phyloP scores from a whole-genome alignment of 92 coral and sea anemone species.

The Epizoanthus illoricatus region DNA sequence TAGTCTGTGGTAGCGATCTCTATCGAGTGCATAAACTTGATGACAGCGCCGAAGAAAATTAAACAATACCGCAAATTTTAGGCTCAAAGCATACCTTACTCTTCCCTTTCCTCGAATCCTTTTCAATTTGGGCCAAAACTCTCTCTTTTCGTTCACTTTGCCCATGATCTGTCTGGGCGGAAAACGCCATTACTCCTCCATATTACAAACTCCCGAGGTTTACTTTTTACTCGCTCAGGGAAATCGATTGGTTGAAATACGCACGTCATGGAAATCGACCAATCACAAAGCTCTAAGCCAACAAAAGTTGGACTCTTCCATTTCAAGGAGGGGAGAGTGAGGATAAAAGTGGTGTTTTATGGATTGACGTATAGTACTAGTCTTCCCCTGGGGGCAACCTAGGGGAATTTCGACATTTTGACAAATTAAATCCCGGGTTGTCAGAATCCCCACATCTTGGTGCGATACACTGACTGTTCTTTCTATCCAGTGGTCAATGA shows the following conservation, averaged over 20 bases:
- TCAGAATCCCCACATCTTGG: too few relatives aligned
- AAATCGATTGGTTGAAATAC: constrained; percentile 84
- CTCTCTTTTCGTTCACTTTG: constrained; percentile 90
- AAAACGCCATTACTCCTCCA: constrained; percentile 99
- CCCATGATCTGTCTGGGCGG: constrained; percentile 99
- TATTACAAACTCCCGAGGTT: constrained; percentile 80
- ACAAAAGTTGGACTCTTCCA: not conserved
- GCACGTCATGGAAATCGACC: constrained; percentile 78
- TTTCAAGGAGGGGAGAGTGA: constrained; percentile 54
- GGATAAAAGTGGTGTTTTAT: too few relatives aligned
- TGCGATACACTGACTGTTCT: too few relatives aligned
- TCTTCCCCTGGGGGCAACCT: too few relatives aligned
- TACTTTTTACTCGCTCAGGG: constrained; percentile 64
- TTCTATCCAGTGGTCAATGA: too few relatives aligned
- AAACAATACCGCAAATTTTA: not conserved
- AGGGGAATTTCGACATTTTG: too few relatives aligned
- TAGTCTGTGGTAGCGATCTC: constrained; percentile 37
- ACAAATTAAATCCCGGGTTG: too few relatives aligned
- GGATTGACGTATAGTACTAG: too few relatives aligned
- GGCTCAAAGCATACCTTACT: constrained; percentile 58
- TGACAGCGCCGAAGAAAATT: constrained; percentile 7
- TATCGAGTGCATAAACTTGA: constrained; percentile 28
- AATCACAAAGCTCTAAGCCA: constrained; percentile 55
- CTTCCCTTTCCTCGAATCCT: constrained; percentile 63
- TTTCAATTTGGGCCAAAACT: constrained; percentile 72